Evolutionary conservation across 2,888 invertebrate genomes (phyloP), one percentile per base, ranked within the genome.

Genomic region (Tenthredo livida): DNA sequence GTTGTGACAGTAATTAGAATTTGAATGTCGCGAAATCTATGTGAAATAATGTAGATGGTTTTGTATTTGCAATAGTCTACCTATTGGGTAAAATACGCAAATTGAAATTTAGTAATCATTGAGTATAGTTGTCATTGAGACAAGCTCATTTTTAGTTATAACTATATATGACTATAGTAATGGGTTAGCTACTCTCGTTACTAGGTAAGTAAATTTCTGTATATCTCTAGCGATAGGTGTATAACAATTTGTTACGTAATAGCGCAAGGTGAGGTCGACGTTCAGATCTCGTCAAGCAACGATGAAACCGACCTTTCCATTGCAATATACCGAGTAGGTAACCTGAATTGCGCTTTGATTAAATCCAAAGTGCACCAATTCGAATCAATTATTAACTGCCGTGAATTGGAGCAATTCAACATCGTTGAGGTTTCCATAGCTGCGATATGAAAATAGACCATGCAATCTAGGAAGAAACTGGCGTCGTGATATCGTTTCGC

Each of bases 291-390:
- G 54, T 77, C 47, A 54, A n/a, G 77, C 33, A 33, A 54, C 33
- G 77, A 29, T 5, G 72, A 15, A 54, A 54, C 77, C 54, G 54
- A 29, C 54, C 43, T 40, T 73, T 47, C 73, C 43, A 25, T 43
- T 21, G 43, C 73, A 73, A 40, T 73, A 43, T 40, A 33, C 77
- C 54, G 29, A 29, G 29, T 29, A 1, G n/a, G 50, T 33, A 50
- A 77, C 77, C 29, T 54, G 50, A 77, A 54, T 77, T 54, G 77
- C 29, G 77, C 54, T 50, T 50, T 77, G 77, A 77, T 77, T 77
- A 77, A 25, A 77, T 54, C 25, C 54, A 29, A 77, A 77, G 54
- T 54, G 54, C 40, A 50, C 33, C 77, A 33, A 50, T 54, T 54
- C 21, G 29, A 54, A 77, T 77, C 29, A 77, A 77, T 77, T 77